Evolutionary conservation across 2,797 vertebrate genomes (phyloP), one percentile per base, ranked within the genome.

Genomic region (Typhlichthys subterraneus): DNA sequence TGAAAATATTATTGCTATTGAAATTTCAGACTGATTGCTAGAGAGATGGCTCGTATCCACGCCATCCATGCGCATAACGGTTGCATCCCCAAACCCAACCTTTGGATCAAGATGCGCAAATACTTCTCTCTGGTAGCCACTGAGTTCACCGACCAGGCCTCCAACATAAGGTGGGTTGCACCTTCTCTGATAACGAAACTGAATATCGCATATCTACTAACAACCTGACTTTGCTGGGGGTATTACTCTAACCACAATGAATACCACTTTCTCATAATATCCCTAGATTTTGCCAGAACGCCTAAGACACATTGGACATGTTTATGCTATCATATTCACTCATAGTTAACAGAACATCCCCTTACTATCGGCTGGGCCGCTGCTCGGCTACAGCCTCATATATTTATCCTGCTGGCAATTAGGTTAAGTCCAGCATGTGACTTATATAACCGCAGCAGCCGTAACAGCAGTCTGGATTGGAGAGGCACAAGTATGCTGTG

Each of bases 21-120:
- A 48, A 48, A 48, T 12, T 12, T 53, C 79, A 98, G 96, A 86
- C 82, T 98, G 74, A 96, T 98, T 59, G 94, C 96, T 65, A 86
- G 90, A 77, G 96, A 99, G 86, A 95, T 99, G 96, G 97, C 97
- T 45, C 94, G 95, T 53, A 95, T 98, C 61, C 97, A 99, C 0
- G 89, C 94, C 76, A 98, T 99, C 89, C 96, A 98, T 0, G 92
- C 96, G 59, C 93, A 94, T 83, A 99, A 98, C 0, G 95, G 97
- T 84, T 98, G 95, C 87, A 91, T 98, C 56, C 95, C 96, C 66
- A 95, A 94, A 86, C 94, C 97, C 70, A 93, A 94, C 80, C 93
- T 99, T 53, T 99, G 97, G 97, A 92, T 96, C 81, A 97, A 95
- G 88, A 92, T 98, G 90, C 86, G 89, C 54, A 94, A 92, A 69